phyloP scores from a whole-genome alignment of 2,888 invertebrate genomes.

The Drosophila emarginata region DNA sequence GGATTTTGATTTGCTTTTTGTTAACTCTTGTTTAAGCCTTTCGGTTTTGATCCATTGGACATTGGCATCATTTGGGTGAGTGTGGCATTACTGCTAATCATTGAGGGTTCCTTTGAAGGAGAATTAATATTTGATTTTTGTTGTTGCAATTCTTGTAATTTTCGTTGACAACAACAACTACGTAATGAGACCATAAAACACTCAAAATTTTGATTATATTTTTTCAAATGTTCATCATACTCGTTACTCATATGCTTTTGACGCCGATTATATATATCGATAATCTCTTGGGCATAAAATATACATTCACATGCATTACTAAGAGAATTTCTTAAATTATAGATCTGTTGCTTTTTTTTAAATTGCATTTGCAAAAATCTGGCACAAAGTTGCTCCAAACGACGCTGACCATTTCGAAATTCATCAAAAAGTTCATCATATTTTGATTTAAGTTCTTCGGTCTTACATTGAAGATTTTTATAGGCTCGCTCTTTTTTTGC shows the following conservation, averaged over 20 bases:
- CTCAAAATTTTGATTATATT: slow-evolving; percentile 68
- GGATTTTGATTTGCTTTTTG: neutral
- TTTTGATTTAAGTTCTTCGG: slow-evolving; percentile 70
- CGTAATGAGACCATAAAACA: slow-evolving; percentile 63
- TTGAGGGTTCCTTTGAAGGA: neutral
- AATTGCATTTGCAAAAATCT: slow-evolving; percentile 72
- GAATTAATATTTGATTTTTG: neutral
- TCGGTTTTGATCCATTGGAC: too few species aligned
- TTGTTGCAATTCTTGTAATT: slow-evolving; percentile 29
- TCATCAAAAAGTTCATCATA: slow-evolving; percentile 71
- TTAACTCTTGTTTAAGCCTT: neutral
- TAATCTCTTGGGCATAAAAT: slow-evolving; percentile 53
- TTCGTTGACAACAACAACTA: slow-evolving; percentile 50
- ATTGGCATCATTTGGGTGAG: neutral
- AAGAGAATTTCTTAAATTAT: slow-evolving; percentile 65
- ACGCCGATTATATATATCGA: neutral
- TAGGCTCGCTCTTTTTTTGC: slow-evolving; percentile 74
- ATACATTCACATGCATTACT: slow-evolving; percentile 72
- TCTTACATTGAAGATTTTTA: slow-evolving; percentile 60
- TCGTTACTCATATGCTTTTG: slow-evolving; percentile 40
- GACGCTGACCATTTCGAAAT: slow-evolving; percentile 66
- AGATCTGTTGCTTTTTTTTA: slow-evolving; percentile 75
- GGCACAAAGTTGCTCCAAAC: slow-evolving; percentile 66
- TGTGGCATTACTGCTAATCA: neutral
- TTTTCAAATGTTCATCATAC: slow-evolving; percentile 32